Conservation (phyloP, 2,113 vertebrate species). For the Heteronetta atricapilla region DNA sequence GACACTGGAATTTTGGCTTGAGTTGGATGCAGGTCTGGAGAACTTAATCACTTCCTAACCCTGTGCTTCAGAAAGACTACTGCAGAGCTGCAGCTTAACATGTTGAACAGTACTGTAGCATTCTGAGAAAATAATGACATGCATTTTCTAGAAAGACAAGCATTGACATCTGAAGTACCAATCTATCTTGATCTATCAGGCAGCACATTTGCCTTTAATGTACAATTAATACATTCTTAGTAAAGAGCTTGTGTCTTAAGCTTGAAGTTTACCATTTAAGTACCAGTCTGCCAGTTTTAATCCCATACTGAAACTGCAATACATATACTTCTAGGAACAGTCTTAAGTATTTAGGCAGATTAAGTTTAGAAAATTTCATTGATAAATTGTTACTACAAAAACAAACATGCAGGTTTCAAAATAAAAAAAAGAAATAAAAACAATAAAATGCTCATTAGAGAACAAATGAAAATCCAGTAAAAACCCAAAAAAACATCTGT, state of each 20-base stretch:
- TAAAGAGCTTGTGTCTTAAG: background rate
- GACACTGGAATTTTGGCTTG: background rate
- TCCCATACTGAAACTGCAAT: background rate
- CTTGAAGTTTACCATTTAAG: background rate
- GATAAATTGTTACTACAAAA: background rate
- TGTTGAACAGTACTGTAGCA: background rate
- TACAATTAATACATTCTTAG: background rate
- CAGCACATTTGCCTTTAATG: background rate
- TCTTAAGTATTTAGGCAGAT: background rate
- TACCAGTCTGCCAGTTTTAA: conserved; percentile 24
- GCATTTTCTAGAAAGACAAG: background rate
- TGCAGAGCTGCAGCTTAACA: background rate
- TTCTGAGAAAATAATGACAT: background rate
- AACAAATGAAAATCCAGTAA: background rate
- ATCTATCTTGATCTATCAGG: background rate
- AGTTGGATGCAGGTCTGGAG: background rate
- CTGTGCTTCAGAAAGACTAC: background rate
- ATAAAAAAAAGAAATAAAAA: background rate
- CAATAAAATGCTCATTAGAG: background rate
- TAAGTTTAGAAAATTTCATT: background rate
- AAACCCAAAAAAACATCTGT: background rate
- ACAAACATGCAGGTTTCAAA: background rate
- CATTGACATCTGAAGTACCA: background rate
- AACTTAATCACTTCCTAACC: background rate
- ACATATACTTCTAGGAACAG: background rate